Conservation (phyloP, 2,113 vertebrate genomes). For the Sus scrofa region T2T-Sscrofa CM000824.6:121462501-121463000, state of each 20-base stretch:
- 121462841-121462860: conserved; percentile 65
- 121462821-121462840: conserved; percentile 33
- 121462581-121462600: not conserved
- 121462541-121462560: not conserved
- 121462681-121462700: conserved; percentile 56
- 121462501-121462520: not conserved
- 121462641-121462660: not conserved
- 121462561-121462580: not conserved
- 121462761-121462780: conserved; percentile 56
- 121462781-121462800: conserved; percentile 57
- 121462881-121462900: conserved; percentile 65
- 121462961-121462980: not conserved
- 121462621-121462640: not conserved
- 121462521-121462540: not conserved
- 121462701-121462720: conserved; percentile 52
- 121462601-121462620: accelerated
- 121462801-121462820: conserved; percentile 38
- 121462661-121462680: not conserved
- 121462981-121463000: not conserved
- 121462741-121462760: conserved; percentile 10
- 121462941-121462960: not conserved
- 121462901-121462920: conserved; percentile 42
- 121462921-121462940: not conserved
- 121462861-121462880: conserved; percentile 74
- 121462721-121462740: conserved; percentile 1